These are phyloP conservation scores for Aurelia sp. DNA, from an alignment of 30 jellyfish, hydroid and myxozoan species.

Conservation along the genomic window DNA sequence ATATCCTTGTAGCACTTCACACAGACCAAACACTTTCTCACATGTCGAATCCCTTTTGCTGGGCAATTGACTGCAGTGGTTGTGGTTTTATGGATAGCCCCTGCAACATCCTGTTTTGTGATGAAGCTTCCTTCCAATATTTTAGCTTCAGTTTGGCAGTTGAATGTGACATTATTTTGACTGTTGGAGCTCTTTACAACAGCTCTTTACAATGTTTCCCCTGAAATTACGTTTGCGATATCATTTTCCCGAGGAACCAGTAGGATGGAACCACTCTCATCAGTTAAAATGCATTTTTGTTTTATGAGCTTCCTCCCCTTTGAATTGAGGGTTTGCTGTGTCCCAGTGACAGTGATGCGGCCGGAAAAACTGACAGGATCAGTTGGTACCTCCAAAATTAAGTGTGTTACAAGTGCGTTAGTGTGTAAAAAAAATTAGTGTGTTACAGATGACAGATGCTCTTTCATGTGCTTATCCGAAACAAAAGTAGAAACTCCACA, in stretches of 20 bases:
- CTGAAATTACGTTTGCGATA: slow-evolving; percentile 3
- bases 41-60: background rate
- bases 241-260: background rate
- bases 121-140: background rate
- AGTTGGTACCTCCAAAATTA: background rate
- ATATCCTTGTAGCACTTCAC: background rate
- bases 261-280: background rate
- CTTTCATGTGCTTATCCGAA: no score
- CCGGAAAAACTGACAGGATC: background rate
- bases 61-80: background rate
- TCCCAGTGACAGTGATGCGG: background rate
- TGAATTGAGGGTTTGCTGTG: background rate
- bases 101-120: background rate
- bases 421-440: no score
- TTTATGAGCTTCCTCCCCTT: background rate
- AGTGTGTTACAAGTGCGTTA: no score
- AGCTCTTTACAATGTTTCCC: no score
- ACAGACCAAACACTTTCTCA: background rate
- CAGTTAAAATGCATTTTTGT: background rate
- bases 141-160: background rate
- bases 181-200: background rate
- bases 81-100: background rate
- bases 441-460: no score
- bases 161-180: background rate
- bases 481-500: no score